Conservation (phyloP, 2,113 vertebrate species). For the Hepsetus odoe region DNA sequence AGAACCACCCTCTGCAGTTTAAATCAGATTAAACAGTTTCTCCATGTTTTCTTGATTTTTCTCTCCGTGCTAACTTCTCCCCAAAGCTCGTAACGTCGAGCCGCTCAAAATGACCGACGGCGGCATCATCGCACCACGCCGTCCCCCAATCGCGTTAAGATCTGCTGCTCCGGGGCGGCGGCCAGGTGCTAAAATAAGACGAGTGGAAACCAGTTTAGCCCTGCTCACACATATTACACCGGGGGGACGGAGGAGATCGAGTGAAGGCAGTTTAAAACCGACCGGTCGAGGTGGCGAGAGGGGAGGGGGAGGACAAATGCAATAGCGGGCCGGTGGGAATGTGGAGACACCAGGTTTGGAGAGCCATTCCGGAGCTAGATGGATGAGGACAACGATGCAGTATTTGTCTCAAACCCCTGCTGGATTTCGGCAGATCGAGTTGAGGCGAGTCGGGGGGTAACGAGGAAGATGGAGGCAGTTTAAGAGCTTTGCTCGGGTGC, state of each 20-base stretch:
- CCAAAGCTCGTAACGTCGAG: constrained; percentile 15
- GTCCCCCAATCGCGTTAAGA: constrained; percentile 55
- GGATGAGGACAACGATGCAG: constrained; percentile 36
- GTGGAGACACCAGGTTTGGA: constrained; percentile 31
- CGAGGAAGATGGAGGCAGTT: background rate
- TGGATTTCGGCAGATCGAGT: constrained; percentile 32
- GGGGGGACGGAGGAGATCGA: constrained; percentile 10
- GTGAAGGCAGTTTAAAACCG: constrained; percentile 28
- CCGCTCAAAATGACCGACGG: constrained; percentile 64
- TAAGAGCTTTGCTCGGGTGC: background rate
- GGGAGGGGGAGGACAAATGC: constrained; percentile 14
- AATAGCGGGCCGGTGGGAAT: constrained; percentile 36
- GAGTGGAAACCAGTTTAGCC: constrained; percentile 60
- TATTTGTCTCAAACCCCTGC: constrained; percentile 36
- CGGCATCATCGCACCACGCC: constrained; percentile 48
- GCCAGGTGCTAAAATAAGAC: constrained; percentile 35
- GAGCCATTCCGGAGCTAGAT: constrained; percentile 34
- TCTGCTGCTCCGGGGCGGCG: constrained; percentile 28
- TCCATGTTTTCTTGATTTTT: background rate
- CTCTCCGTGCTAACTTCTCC: background rate
- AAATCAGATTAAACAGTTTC: background rate
- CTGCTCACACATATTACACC: constrained; percentile 33
- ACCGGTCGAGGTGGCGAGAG: constrained; percentile 9
- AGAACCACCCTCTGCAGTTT: background rate
- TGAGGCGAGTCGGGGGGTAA: background rate